Evolutionary conservation across 2,113 vertebrate genomes (phyloP), one percentile per base, ranked within the genome.

Genomic region (Oryzias celebensis): DNA sequence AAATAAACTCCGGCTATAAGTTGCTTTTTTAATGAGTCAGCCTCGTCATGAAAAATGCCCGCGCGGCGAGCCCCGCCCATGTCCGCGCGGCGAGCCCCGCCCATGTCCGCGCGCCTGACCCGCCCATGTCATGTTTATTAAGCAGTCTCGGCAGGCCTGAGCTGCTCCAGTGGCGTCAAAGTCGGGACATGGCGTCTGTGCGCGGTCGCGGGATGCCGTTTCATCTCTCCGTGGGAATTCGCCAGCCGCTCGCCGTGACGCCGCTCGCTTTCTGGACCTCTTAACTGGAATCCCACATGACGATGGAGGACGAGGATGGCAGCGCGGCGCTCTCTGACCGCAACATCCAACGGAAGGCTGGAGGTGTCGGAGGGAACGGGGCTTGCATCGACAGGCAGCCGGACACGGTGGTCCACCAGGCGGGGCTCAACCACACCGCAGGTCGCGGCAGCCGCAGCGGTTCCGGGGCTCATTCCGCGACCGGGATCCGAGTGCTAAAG

Each of bases 401-500:
- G 73, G 87, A 84, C 83, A 77, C 87, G 70, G 88, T 66, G 86
- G 62, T 87, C 49, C 75, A 62, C 58, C 87, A 62, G 63, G 81
- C 84, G 72, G 89, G 83, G 66, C 85, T 83, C 53, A 81, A 75
- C 41, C 88, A 54, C 71, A 63, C 80, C 50, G 83, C 85, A 43
- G 83, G 69, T 85, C 89, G 83, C 55, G 87, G 86, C 60, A 82
- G 82, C 75, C 89, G 83, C 87, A 71, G 60, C 52, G 87, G 82
- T 76, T 73, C 82, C 0, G 85, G 84, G 70, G 71, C 77, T 79
- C 88, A 81, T 15, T 80, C 85, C 55, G 84, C 79, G 28, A 86
- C 91, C 7, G 92, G 91, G 62, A 93, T 93, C 71, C 90, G 92
- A 52, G 92, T 93, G 68, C 70, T 93, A 62, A 93, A 93, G 92